A percentile compares a stretch with the other conserved stretches of the same genome.
These are phyloP conservation scores for Ceyx cyanopectus DNA, from an alignment of 2,113 vertebrate species.

Conservation along the genomic window DNA sequence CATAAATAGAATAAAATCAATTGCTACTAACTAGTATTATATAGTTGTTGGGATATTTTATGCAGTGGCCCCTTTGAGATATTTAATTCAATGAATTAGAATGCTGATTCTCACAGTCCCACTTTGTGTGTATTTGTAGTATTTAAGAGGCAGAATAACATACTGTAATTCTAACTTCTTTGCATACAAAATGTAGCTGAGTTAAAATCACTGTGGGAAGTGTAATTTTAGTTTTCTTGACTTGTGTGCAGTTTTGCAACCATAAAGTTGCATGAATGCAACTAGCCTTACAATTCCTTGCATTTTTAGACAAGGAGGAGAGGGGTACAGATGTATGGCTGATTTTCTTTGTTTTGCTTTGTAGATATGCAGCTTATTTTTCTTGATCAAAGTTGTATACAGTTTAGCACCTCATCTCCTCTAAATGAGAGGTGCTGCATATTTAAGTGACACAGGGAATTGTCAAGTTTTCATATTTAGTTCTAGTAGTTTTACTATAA, in stretches of 20 bases:
- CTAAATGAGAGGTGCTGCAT: not conserved
- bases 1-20: conserved; percentile 18
- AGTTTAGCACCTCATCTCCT: not conserved
- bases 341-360: not conserved
- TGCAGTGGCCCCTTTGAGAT: not conserved
- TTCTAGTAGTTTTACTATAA: no score
- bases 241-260: not conserved
- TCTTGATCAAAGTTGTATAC: not conserved
- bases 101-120: not conserved
- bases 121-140: not conserved
- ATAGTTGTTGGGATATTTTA: not conserved
- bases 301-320: not conserved
- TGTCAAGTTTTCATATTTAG: no score
- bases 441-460: not conserved
- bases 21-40: not conserved
- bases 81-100: not conserved
- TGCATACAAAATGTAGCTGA: not conserved
- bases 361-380: not conserved
- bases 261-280: not conserved
- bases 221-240: not conserved
- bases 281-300: not conserved
- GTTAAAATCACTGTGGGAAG: not conserved
- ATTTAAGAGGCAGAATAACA: not conserved
- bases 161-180: not conserved
- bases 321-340: not conserved